Evolutionary conservation across 2,113 vertebrate species (phyloP).

Genomic region (Cranoglanis bouderius): DNA sequence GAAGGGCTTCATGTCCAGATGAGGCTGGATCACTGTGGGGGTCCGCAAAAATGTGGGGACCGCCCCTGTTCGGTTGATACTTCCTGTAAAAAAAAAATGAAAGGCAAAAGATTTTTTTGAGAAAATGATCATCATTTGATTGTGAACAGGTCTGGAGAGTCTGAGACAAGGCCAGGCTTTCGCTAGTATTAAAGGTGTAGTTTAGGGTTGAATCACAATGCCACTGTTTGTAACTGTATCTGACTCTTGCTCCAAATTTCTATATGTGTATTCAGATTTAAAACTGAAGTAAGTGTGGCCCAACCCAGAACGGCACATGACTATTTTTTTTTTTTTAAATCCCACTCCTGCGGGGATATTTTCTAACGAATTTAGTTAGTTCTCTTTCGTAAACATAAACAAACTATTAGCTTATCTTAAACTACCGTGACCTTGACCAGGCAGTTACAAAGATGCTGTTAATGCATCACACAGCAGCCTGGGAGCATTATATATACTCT

Average conservation of each 20-base stretch:
- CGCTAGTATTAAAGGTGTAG: neutral
- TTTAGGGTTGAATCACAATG: neutral
- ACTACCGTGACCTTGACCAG: neutral
- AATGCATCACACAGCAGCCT: neutral
- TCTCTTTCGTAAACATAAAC: neutral
- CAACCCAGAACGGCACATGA: neutral
- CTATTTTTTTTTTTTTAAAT: neutral
- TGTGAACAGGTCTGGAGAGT: neutral
- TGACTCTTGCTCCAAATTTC: neutral
- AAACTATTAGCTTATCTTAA: neutral
- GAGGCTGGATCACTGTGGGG: constrained; percentile 74
- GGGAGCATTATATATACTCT: neutral
- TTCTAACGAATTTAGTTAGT: neutral
- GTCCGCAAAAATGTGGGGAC: constrained; percentile 78
- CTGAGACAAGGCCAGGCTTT: neutral
- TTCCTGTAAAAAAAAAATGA: constrained; percentile 64
- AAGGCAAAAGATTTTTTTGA: neutral
- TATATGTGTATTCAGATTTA: neutral
- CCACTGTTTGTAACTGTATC: neutral
- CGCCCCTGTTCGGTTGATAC: constrained; percentile 75
- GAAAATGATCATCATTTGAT: neutral
- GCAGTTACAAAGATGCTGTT: neutral
- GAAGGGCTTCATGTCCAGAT: constrained; percentile 80
- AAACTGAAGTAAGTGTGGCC: neutral
- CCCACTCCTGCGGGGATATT: neutral